Evolutionary conservation across 2,888 invertebrate genomes (phyloP).

Genomic region (Oxystoma pomonae): DNA sequence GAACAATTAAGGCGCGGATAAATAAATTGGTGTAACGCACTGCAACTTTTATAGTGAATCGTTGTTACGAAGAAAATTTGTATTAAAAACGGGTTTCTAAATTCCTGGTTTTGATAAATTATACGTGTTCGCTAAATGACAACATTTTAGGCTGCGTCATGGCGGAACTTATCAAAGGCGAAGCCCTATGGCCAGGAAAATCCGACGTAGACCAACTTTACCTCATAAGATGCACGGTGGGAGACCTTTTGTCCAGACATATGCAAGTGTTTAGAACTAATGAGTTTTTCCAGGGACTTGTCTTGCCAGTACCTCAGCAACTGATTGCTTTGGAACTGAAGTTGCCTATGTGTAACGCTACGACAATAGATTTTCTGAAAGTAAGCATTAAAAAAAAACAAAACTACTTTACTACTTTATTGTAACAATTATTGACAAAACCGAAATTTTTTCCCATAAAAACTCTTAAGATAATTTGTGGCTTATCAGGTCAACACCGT

Average conservation of each 20-base stretch:
- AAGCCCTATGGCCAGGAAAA: conserved; percentile 97
- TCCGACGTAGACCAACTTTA: conserved; percentile 98
- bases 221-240: conserved; percentile 90
- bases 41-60: no score
- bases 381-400: no score
- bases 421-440: no score
- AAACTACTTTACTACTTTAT: no score
- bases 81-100: no score
- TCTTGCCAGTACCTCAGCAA: conserved; percentile 85
- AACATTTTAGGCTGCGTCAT: conserved; percentile 69
- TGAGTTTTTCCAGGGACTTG: conserved; percentile 86
- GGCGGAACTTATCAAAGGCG: conserved; percentile 82
- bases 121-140: background rate
- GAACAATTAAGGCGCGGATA: no score
- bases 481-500: no score
- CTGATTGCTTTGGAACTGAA: conserved; percentile 81
- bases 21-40: no score
- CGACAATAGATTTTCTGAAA: conserved; percentile 80
- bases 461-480: no score
- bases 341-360: conserved; percentile 71
- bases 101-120: background rate
- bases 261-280: conserved; percentile 95
- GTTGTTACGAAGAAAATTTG: no score
- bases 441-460: no score
- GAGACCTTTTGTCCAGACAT: conserved; percentile 90